Conservation (phyloP, 2,797 vertebrate species). For the Oryzias sinensis region DNA sequence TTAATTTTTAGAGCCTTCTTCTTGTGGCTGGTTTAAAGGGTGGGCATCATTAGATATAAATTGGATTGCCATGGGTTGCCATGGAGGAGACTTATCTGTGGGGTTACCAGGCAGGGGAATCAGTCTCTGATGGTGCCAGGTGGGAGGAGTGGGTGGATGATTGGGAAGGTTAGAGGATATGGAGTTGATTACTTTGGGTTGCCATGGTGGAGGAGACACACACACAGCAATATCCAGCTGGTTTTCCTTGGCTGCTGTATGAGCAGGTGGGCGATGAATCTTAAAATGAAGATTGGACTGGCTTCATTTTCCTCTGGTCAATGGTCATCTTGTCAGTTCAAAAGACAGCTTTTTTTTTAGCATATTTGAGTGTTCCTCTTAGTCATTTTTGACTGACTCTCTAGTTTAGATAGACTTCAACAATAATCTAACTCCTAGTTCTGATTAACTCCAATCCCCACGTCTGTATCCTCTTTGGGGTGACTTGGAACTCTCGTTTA, state of each 20-base stretch:
- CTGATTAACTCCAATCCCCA: slow-evolving; percentile 34
- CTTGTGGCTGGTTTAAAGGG: slow-evolving; percentile 44
- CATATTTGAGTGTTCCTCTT: slow-evolving; percentile 33
- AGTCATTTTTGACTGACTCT: slow-evolving; percentile 52
- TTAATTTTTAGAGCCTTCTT: slow-evolving; percentile 56
- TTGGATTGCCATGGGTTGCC: slow-evolving; percentile 59
- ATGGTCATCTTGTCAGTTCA: slow-evolving; percentile 43
- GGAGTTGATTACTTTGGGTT: slow-evolving; percentile 76
- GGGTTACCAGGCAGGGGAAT: slow-evolving; percentile 55
- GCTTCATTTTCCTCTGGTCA: slow-evolving; percentile 44
- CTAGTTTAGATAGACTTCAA: slow-evolving; percentile 34
- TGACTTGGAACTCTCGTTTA: slow-evolving; percentile 26
- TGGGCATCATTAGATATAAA: slow-evolving; percentile 65
- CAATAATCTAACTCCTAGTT: slow-evolving; percentile 38
- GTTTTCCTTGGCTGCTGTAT: slow-evolving; percentile 39
- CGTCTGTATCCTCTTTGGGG: slow-evolving; percentile 48
- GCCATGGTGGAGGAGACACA: slow-evolving; percentile 63
- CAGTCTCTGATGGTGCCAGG: slow-evolving; percentile 45
- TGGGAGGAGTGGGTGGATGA: slow-evolving; percentile 63
- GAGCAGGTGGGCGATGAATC: slow-evolving; percentile 42
- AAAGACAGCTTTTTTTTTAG: slow-evolving; percentile 21
- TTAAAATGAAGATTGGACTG: slow-evolving; percentile 51
- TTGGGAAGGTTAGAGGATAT: slow-evolving; percentile 61
- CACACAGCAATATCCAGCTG: slow-evolving; percentile 53
- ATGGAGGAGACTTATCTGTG: slow-evolving; percentile 55